phyloP scores from a whole-genome alignment of 1,140 invertebrate genomes.

The Drosophila paulistorum region DNA sequence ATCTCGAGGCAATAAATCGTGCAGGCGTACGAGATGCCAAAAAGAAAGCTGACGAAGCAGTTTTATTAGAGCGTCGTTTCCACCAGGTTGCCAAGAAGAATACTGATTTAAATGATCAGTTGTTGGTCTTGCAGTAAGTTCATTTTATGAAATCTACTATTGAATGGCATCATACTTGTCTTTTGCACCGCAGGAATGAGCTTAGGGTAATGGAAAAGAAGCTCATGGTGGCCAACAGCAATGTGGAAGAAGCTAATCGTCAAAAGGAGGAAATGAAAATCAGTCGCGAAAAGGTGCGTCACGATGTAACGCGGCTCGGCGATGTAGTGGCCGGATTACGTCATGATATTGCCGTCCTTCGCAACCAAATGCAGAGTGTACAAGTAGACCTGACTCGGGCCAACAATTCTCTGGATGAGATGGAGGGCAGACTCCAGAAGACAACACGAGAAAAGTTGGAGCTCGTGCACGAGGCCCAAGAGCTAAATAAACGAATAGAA shows the following conservation, averaged over 20 bases:
- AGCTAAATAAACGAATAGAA: conserved; percentile 42
- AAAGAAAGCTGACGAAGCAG: conserved; percentile 26
- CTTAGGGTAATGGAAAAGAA: conserved; percentile 30
- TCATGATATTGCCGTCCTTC: conserved; percentile 24
- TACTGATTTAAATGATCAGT: conserved; percentile 21
- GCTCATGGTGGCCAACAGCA: not conserved
- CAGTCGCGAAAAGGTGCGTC: conserved; percentile 21
- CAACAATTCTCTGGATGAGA: conserved; percentile 27
- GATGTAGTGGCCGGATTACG: conserved; percentile 28
- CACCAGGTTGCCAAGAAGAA: conserved; percentile 47
- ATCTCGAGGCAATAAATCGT: not conserved
- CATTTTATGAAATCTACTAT: not conserved
- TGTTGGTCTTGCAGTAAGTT: conserved; percentile 18
- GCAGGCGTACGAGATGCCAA: conserved; percentile 20
- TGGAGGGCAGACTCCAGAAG: conserved; percentile 24
- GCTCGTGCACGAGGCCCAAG: conserved; percentile 25
- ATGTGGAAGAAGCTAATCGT: conserved; percentile 28
- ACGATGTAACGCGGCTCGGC: conserved; percentile 27
- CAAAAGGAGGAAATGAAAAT: conserved; percentile 28
- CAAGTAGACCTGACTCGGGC: conserved; percentile 4
- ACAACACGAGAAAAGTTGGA: conserved; percentile 37
- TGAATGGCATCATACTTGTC: not conserved
- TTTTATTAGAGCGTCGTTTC: conserved; percentile 43
- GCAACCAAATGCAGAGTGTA: conserved; percentile 28
- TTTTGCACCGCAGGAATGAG: conserved; percentile 26